A percentile compares a stretch with the other conserved stretches of the same genome.
Evolutionary conservation across 1,140 invertebrate genomes (phyloP).

Genomic region (Brachystomella parvula): DNA sequence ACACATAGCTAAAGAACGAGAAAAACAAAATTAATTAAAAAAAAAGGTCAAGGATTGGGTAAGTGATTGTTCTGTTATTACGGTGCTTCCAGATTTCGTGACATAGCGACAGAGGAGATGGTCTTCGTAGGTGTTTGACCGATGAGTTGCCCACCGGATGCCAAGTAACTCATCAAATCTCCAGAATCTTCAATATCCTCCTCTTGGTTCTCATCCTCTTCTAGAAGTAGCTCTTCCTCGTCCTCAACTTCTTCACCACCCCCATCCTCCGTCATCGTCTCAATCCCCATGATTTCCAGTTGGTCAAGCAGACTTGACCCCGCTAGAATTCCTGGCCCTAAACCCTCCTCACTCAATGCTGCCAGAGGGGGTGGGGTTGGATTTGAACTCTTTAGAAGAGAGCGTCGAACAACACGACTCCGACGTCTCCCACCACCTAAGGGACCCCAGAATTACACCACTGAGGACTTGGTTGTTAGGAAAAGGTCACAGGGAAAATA

Average conservation of each 20-base stretch:
- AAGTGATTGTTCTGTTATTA: background rate
- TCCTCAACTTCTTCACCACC: background rate
- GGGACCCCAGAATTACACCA: background rate
- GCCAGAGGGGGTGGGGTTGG: background rate
- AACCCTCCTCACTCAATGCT: background rate
- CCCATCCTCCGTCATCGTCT: background rate
- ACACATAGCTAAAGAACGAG: background rate
- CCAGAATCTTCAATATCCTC: background rate
- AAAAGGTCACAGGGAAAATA: no score
- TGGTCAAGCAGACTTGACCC: background rate
- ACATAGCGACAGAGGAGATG: slow-evolving; percentile 2
- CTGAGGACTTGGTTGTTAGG: background rate
- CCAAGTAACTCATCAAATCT: background rate
- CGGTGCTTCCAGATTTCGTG: slow-evolving; percentile 1
- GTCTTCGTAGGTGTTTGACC: background rate
- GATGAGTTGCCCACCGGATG: background rate
- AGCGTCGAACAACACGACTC: background rate
- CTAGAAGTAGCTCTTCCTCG: background rate
- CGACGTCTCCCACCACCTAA: background rate
- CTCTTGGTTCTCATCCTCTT: background rate
- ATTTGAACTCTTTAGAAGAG: background rate
- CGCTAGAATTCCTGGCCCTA: slow-evolving; percentile 1
- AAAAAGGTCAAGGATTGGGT: background rate
- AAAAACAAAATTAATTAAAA: background rate
- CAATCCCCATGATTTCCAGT: slow-evolving; percentile 3